Evolutionary conservation across 23 tunicate genomes (phyloP), one percentile per base, ranked within the genome.

Genomic region (Styela clava): DNA sequence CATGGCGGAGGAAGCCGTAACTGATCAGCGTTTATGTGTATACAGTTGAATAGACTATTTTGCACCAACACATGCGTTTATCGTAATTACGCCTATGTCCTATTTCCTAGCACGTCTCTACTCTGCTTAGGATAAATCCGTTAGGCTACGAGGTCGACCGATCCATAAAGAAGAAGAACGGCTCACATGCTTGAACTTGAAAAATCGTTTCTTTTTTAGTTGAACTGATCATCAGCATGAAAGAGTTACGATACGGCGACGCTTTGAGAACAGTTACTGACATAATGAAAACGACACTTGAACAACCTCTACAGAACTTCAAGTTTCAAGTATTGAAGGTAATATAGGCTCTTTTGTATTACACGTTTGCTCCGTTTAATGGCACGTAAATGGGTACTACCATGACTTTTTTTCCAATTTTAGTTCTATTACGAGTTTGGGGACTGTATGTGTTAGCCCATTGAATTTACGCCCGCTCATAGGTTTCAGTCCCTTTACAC

Each of bases 161-260:
- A n/a, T n/a, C n/a, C n/a, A n/a, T n/a, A n/a, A n/a, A n/a, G n/a
- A n/a, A n/a, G n/a, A n/a, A n/a, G n/a, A n/a, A n/a, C n/a, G n/a
- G n/a, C n/a, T n/a, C n/a, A n/a, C n/a, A n/a, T n/a, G n/a, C n/a
- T n/a, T n/a, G n/a, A n/a, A n/a, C n/a, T n/a, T n/a, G n/a, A n/a
- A n/a, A n/a, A n/a, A n/a, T n/a, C n/a, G n/a, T n/a, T n/a, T n/a
- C n/a, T n/a, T n/a, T n/a, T n/a, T n/a, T n/a, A 74, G 80, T 74
- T 35, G 67, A 74, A 35, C 63, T 74, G 28, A 74, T 74, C 35
- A 3, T 65, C 63, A n/a, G 64, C 31, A 37, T 74, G 64, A 36
- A 34, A 21, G 80, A 74, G 16, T 2, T 23, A 3, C 24, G 80
- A 24, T 26, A 44, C 31, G 63, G 30, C 63, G 80, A 74, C 21